Conservation (phyloP, 1,140 invertebrate species). For the Hycleus cichorii region DNA sequence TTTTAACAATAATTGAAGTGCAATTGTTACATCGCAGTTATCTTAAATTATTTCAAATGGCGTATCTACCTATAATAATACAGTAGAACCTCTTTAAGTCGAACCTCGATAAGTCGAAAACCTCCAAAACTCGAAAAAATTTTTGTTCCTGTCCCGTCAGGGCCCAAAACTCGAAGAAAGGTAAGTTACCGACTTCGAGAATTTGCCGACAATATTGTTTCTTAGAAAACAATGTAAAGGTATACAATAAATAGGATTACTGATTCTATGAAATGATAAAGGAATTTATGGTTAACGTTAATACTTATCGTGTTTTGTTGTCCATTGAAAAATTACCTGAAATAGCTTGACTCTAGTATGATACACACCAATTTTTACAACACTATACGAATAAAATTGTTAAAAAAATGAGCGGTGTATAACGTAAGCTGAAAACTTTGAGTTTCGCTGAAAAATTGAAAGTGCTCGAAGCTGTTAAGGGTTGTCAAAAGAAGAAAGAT, state of each 20-base stretch:
- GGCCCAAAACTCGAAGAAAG: not conserved
- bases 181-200: not conserved
- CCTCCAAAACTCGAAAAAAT: constrained; percentile 9
- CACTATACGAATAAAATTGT: too few species aligned
- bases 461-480: constrained; percentile 25
- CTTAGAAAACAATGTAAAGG: not conserved
- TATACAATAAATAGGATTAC: not conserved
- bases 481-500: constrained; percentile 22
- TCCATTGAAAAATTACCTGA: too few species aligned
- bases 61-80: too few species aligned
- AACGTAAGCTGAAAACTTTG: constrained; percentile 15
- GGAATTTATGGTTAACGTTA: not conserved
- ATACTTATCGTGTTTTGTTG: too few species aligned
- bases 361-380: too few species aligned
- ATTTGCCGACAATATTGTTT: not conserved
- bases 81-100: not conserved
- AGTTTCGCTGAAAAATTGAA: constrained; percentile 20
- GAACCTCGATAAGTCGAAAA: constrained; percentile 13
- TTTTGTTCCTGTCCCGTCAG: not conserved
- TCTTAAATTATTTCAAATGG: too few species aligned
- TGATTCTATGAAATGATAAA: not conserved
- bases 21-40: too few species aligned
- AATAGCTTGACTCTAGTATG: too few species aligned
- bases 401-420: too few species aligned
- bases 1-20: too few species aligned